These are phyloP conservation scores for Sebastes dallii DNA, from an alignment of 2,797 vertebrate species.

Conservation along the genomic window DNA sequence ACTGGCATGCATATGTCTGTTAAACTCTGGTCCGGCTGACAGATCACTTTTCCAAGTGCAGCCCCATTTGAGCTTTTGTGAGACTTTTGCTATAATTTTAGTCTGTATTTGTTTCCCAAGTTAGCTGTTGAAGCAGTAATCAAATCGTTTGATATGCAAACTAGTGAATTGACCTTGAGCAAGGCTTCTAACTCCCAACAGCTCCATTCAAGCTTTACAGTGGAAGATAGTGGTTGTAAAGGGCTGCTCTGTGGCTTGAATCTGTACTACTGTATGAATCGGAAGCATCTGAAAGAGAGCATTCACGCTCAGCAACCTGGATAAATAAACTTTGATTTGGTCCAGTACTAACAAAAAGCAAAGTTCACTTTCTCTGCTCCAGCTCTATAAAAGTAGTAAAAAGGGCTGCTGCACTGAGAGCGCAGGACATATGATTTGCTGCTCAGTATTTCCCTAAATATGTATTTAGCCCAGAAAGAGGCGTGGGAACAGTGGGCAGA, in stretches of 20 bases:
- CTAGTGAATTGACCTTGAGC: not conserved
- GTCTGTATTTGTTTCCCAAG: not conserved
- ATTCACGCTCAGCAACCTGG: constrained; percentile 35
- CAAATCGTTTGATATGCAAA: constrained; percentile 1
- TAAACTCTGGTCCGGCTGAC: constrained; percentile 9
- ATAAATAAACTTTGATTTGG: constrained; percentile 44
- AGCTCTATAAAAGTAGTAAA: constrained; percentile 38
- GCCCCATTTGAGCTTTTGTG: not conserved
- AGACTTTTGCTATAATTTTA: not conserved
- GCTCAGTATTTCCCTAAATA: constrained; percentile 75
- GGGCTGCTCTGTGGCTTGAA: not conserved
- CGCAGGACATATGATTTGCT: constrained; percentile 68
- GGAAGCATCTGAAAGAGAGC: constrained; percentile 24
- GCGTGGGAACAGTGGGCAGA: constrained; percentile 76
- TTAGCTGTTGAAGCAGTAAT: not conserved
- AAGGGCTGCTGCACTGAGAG: constrained; percentile 21
- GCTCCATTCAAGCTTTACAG: not conserved
- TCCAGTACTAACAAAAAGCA: constrained; percentile 29
- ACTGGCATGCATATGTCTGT: constrained; percentile 25
- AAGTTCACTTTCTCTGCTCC: constrained; percentile 1
- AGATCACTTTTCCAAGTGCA: constrained; percentile 11
- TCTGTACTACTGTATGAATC: not conserved
- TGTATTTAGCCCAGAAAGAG: constrained; percentile 76
- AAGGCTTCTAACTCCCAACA: not conserved
- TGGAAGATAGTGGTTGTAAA: constrained; percentile 7